Evolutionary conservation across 1,140 invertebrate genomes (phyloP).

Genomic region (Penaeus vannamei): DNA sequence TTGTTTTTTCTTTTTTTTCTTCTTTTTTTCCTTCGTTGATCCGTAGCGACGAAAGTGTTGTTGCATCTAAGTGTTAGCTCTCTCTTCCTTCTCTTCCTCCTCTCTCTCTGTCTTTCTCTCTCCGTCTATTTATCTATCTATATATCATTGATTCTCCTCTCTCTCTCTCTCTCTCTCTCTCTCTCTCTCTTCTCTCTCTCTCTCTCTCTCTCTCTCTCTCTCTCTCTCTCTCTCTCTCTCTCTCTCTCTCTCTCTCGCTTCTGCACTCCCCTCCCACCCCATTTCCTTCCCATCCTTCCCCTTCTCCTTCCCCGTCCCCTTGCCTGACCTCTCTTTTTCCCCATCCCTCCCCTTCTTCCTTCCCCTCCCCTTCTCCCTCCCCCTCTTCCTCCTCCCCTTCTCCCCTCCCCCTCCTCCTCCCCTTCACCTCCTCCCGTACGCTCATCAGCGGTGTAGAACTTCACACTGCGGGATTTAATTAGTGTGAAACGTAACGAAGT

Average conservation of each 20-base stretch:
- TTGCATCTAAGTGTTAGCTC: no score
- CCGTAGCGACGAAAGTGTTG: no score
- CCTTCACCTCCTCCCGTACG: no score
- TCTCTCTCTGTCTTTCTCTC: no score
- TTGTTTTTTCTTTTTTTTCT: not conserved
- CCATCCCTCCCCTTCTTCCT: not conserved
- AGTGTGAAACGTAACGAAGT: no score
- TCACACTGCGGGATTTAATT: no score
- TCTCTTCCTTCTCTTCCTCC: no score
- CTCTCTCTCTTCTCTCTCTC: not conserved
- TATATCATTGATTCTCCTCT: no score
- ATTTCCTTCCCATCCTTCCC: not conserved
- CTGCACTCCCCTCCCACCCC: not conserved
- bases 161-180: no score
- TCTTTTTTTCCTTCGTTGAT: not conserved
- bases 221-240: not conserved
- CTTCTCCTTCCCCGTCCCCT: not conserved
- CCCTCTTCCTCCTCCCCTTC: not conserved
- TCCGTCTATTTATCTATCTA: no score
- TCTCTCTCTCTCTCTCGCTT: not conserved
- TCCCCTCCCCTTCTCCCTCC: not conserved
- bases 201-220: not conserved
- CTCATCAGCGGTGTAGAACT: no score
- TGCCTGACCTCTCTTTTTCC: not conserved
- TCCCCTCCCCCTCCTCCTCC: not conserved